These are phyloP conservation scores for Harpegnathos saltator DNA, from an alignment of 1,140 invertebrate genomes.

Conservation along the genomic window DNA sequence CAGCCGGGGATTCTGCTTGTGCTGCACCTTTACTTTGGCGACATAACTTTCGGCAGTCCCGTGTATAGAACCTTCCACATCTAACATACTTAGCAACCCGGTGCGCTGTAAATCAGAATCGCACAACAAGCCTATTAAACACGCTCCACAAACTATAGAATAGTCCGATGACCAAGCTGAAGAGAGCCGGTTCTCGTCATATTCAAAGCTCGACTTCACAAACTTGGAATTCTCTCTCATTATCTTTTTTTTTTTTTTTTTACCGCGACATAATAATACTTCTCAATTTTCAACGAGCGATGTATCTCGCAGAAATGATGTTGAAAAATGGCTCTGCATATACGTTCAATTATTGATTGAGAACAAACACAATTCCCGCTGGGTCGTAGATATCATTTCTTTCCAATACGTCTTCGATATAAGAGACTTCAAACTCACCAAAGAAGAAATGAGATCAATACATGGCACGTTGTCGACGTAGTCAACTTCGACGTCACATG, in stretches of 20 bases:
- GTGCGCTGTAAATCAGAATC: slow-evolving; percentile 88
- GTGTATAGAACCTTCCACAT: slow-evolving; percentile 95
- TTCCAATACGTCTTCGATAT: not conserved
- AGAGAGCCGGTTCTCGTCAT: not conserved
- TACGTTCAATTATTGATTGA: not conserved
- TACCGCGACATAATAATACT: not conserved
- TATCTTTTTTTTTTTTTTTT: too few species aligned
- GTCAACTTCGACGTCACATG: slow-evolving; percentile 96
- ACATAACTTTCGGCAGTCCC: slow-evolving; percentile 96
- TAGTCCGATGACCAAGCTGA: not conserved
- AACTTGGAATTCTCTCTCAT: too few species aligned
- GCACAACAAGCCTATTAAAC: not conserved
- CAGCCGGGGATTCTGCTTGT: slow-evolving; percentile 91
- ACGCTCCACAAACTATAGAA: not conserved
- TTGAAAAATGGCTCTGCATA: not conserved
- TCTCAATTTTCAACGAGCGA: not conserved
- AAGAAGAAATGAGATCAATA: slow-evolving; percentile 97
- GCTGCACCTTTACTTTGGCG: slow-evolving; percentile 94
- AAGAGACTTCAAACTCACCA: slow-evolving; percentile 88
- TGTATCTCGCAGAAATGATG: not conserved
- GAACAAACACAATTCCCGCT: not conserved
- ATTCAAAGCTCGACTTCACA: not conserved
- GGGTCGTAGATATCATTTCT: too few species aligned
- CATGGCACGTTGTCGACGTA: slow-evolving; percentile 98
- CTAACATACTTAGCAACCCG: slow-evolving; percentile 95